These are phyloP conservation scores for Chrysolina americana DNA, from an alignment of 2,888 invertebrate species.

Conservation along the genomic window DNA sequence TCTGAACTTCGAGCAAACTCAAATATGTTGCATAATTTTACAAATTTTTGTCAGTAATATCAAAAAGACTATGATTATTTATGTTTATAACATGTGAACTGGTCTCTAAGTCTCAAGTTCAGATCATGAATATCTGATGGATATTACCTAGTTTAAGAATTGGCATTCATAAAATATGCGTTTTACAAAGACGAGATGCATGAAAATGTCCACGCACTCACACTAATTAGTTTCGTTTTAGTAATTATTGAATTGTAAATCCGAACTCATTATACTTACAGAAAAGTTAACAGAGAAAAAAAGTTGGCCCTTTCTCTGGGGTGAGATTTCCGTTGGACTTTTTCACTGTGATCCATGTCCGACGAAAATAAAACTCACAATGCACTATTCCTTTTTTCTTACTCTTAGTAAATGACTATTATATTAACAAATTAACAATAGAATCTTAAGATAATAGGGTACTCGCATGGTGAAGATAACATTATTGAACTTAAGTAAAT, in stretches of 20 bases:
- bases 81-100: too few relatives aligned
- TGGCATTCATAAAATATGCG: too few relatives aligned
- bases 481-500: background rate
- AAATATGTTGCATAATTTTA: too few relatives aligned
- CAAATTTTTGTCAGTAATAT: too few relatives aligned
- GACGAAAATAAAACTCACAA: background rate
- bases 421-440: constrained; percentile 1
- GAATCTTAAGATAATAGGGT: background rate
- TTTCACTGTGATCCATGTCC: constrained; percentile 56
- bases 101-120: too few relatives aligned
- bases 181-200: too few relatives aligned
- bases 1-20: too few relatives aligned
- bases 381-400: background rate
- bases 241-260: background rate
- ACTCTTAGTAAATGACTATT: background rate
- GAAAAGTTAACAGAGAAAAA: constrained; percentile 54
- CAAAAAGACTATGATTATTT: too few relatives aligned
- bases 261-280: constrained; percentile 50
- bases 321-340: constrained; percentile 49
- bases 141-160: too few relatives aligned
- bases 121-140: too few relatives aligned
- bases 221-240: too few relatives aligned
- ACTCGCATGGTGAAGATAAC: background rate
- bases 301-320: constrained; percentile 57
- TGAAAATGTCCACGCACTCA: too few relatives aligned